These are phyloP conservation scores for Drosophila robusta DNA, from an alignment of 2,888 invertebrate species.

Conservation along the genomic window DNA sequence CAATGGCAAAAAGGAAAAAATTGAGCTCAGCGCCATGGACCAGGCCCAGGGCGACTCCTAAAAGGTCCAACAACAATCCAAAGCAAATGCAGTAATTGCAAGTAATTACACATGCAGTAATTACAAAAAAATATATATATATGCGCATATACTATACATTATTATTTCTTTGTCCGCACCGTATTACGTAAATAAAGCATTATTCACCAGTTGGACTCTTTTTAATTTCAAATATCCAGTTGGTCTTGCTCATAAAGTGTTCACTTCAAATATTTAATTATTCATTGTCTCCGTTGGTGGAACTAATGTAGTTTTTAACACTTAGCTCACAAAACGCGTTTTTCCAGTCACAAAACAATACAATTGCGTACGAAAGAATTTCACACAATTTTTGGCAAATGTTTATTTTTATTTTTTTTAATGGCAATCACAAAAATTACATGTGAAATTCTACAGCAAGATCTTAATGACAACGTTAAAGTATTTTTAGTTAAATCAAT, in stretches of 20 bases:
- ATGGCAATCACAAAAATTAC: constrained; percentile 10
- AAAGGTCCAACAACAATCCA: too few relatives aligned
- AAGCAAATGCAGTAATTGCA: not conserved
- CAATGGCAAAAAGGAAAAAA: not conserved
- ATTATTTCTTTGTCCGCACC: not conserved
- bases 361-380: constrained; percentile 31
- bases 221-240: too few relatives aligned
- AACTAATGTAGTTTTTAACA: constrained; percentile 7
- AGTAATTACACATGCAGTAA: not conserved
- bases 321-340: not conserved
- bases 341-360: constrained; percentile 22
- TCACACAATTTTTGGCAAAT: constrained; percentile 38
- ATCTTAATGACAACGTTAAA: constrained; percentile 6
- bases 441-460: constrained; percentile 16
- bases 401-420: constrained; percentile 3
- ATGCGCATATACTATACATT: constrained; percentile 1
- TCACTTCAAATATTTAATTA: not conserved
- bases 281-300: not conserved
- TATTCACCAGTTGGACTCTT: not conserved
- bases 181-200: constrained; percentile 17
- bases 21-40: not conserved
- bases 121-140: not conserved
- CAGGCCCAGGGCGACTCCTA: constrained; percentile 36
- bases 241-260: not conserved
- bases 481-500: not conserved